Percentiles rank a stretch among this genome's conserved stretches.
Conservation (phyloP, 2,888 invertebrate species). For the Dolichomitus sp. region DNA sequence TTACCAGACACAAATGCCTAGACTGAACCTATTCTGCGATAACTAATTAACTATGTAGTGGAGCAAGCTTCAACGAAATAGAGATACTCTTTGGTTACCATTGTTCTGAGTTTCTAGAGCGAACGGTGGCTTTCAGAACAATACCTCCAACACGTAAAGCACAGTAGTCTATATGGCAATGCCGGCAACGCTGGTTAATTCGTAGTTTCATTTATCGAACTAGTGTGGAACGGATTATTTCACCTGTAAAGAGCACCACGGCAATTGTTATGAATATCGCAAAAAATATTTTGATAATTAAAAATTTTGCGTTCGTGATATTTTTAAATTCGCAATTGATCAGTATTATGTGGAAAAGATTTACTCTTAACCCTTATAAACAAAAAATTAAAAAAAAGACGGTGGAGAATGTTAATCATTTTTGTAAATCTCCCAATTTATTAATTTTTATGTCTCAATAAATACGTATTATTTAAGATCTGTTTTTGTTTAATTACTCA, state of each 20-base stretch:
- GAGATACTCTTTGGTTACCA: conserved; percentile 17
- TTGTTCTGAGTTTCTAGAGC: conserved; percentile 30
- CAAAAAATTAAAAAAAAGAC: too few relatives aligned
- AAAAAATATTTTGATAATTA: too few relatives aligned
- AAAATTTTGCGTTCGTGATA: too few relatives aligned
- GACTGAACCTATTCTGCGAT: conserved; percentile 1
- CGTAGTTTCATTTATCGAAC: not conserved
- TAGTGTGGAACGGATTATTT: not conserved
- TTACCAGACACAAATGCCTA: not conserved
- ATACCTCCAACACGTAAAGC: conserved; percentile 13
- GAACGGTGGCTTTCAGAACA: conserved; percentile 21
- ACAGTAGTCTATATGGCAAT: not conserved
- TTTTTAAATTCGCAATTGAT: too few relatives aligned
- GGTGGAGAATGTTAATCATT: too few relatives aligned
- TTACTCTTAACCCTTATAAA: too few relatives aligned
- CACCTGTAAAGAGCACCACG: not conserved
- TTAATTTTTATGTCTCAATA: too few relatives aligned
- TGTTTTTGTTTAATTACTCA: too few relatives aligned
- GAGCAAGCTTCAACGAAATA: conserved; percentile 20
- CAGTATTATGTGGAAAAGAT: too few relatives aligned
- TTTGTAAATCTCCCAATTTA: too few relatives aligned
- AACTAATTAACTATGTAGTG: conserved; percentile 38
- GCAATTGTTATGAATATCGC: too few relatives aligned
- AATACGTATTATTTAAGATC: too few relatives aligned
- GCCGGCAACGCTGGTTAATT: not conserved